Evolutionary conservation across 2,888 invertebrate genomes (phyloP), one percentile per base, ranked within the genome.

Genomic region (Palloptera scutellata): DNA sequence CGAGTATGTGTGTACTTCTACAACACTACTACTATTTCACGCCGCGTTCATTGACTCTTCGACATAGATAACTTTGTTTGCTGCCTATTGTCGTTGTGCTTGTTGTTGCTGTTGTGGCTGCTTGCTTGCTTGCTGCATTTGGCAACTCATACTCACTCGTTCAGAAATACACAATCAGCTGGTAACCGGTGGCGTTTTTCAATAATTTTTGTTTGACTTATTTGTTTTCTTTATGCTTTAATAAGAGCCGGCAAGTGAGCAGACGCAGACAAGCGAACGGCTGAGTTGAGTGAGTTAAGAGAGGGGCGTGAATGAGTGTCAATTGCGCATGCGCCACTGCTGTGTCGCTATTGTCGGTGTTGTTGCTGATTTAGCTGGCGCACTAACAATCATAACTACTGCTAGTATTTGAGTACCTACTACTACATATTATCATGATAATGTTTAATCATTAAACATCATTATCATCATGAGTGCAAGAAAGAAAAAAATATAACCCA

Each of bases 11-110:
- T n/a, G n/a, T n/a, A n/a, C 41, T 42, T 6, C 12, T 3, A 15
- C 48, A 5, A 48, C 48, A 15, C 48, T n/a, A 48, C 3, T 48
- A 48, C 2, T 48, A 48, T n/a, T 48, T 48, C 15, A 63, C 43
- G 59, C 62, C 60, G 72, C 74, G 76, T 76, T 75, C 74, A 74
- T 75, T 76, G 76, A 76, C 75, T 76, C 73, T 70, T 74, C 73
- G 75, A 73, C 76, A 76, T 72, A 75, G 72, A 73, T 73, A 74
- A 65, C 45, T 58, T 42, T 45, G 52, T 51, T 54, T 60, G 59
- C 66, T 60, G 59, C 66, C 64, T 51, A 61, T 63, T 53, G 11
- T 63, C 43, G 20, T 59, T 42, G 61, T 64, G 43, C 58, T 64
- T 70, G 62, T 45, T 62, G 45, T 57, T 57, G 61, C 20, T 66